Base-by-base conservation (phyloP, 2,797 vertebrate genomes). In the Heteromormyrus szaboi region DNA sequence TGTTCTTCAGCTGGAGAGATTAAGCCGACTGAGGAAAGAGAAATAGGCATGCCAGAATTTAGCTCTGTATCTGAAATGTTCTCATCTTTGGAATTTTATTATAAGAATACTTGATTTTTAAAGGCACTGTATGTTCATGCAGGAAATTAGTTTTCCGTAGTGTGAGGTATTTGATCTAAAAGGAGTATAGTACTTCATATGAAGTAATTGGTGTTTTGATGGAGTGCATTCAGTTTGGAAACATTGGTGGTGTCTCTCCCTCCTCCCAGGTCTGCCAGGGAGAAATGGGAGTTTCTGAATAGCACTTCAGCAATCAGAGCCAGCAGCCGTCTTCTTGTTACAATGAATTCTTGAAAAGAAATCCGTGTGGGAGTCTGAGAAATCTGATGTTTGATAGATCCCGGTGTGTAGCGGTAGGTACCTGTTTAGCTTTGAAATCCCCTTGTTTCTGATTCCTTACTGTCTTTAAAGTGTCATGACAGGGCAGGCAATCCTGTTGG, bases 141-240 rank as follows among this genome's bases (percentile, higher is more conserved):
- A 87, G n/a, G 83, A 83, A 87, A 89, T 89, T 41, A 87, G 41
- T 86, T 72, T 86, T 54, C 25, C 19, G 11, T 33, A 33, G 17
- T 76, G 85, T 89, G 84, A 89, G 83, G 85, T 85, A 62, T 89
- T 86, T 72, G 4, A 68, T 62, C 68, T 62, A 53, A 87, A 84
- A 59, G 37, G 37, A 87, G 65, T 72, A 83, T 62, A 83, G 72
- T 59, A 44, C 51, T 46, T 48, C 1, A 48, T 84, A 29, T 83
- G 22, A 87, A 87, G 87, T 87, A 56, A 89, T 87, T 65, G 29
- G 68, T 37, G 68, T 72, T 72, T 37, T 72, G 68, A 19, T 72
- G 68, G 68, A 41, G 33, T 72, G 68, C 41, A 6, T 72, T 72
- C 68, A 17, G 68, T 72, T 72, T 72, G 68, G 33, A 37, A 72